Conservation (phyloP, 2,797 vertebrate species). For the Manis pentadactyla region DNA sequence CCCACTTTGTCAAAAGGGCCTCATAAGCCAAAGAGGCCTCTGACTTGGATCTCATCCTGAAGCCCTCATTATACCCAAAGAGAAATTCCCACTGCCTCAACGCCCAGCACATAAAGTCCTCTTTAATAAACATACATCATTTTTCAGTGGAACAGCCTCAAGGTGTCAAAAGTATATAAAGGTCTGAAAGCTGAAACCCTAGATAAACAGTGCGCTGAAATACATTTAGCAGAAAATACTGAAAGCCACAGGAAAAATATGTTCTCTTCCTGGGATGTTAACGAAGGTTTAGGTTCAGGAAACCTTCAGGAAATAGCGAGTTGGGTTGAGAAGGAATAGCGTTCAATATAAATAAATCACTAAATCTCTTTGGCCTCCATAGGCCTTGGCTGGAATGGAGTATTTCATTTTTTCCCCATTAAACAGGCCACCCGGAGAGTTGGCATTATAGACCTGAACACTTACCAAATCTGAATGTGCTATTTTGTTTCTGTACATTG, state of each 20-base stretch:
- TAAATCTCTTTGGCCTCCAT: slow-evolving; percentile 67
- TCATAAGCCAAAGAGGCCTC: slow-evolving; percentile 68
- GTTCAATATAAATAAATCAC: slow-evolving; percentile 78
- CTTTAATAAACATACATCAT: slow-evolving; percentile 67
- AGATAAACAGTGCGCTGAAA: slow-evolving; percentile 69
- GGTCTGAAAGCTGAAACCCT: slow-evolving; percentile 71
- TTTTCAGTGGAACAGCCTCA: slow-evolving; percentile 63
- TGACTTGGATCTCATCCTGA: slow-evolving; percentile 59
- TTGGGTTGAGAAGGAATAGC: slow-evolving; percentile 48
- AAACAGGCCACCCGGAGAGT: slow-evolving; percentile 79
- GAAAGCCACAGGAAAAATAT: slow-evolving; percentile 75
- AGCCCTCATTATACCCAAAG: slow-evolving; percentile 69
- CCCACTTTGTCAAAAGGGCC: slow-evolving; percentile 69
- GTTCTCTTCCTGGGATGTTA: slow-evolving; percentile 74
- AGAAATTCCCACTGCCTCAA: slow-evolving; percentile 68
- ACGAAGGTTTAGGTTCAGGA: slow-evolving; percentile 74
- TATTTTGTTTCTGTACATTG: slow-evolving; percentile 74
- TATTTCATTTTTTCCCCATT: slow-evolving; percentile 78
- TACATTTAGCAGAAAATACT: slow-evolving; percentile 80
- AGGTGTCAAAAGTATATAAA: slow-evolving; percentile 75
- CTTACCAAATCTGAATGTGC: slow-evolving; percentile 68
- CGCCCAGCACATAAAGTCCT: slow-evolving; percentile 53
- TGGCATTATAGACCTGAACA: slow-evolving; percentile 74
- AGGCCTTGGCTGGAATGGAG: slow-evolving; percentile 64
- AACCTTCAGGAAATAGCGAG: slow-evolving; percentile 74